These are phyloP conservation scores for Frankliniella intonsa DNA, from an alignment of 2,888 invertebrate genomes.

Conservation along the genomic window DNA sequence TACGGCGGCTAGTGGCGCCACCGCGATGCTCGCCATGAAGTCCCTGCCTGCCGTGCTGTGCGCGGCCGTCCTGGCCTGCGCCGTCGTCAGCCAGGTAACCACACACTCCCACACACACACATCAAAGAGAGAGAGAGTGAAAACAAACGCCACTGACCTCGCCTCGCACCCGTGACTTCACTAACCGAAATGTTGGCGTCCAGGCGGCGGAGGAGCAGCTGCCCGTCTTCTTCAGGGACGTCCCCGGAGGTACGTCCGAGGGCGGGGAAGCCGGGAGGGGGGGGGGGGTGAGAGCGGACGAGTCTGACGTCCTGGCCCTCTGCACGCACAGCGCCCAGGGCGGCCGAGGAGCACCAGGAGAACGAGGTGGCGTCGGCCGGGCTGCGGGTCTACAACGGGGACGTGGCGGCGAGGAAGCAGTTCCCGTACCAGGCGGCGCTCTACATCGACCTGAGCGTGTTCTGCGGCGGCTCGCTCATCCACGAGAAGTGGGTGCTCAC, in stretches of 20 bases:
- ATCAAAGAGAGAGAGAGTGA: too few relatives aligned
- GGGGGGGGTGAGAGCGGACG: too few relatives aligned
- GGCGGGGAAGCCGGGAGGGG: too few relatives aligned
- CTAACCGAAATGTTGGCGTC: too few relatives aligned
- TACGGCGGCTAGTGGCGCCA: constrained; percentile 10
- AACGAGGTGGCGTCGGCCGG: background rate
- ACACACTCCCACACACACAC: background rate
- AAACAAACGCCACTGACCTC: background rate
- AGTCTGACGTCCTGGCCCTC: background rate
- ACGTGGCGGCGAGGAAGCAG: background rate
- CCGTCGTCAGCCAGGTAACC: background rate
- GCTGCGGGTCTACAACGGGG: background rate
- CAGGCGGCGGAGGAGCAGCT: background rate
- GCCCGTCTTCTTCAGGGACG: constrained; percentile 6
- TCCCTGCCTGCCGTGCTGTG: constrained; percentile 7
- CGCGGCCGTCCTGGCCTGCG: constrained; percentile 20
- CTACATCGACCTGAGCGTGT: constrained; percentile 12
- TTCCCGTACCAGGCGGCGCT: constrained; percentile 3
- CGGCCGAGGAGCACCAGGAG: background rate
- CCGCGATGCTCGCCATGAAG: background rate
- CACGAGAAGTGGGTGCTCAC: constrained; percentile 81
- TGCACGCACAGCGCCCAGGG: background rate
- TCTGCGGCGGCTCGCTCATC: constrained; percentile 81
- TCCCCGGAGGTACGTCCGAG: background rate
- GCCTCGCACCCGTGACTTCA: background rate